phyloP scores from a whole-genome alignment of 2,797 vertebrate genomes.

The Anomalospiza imberbis region DNA sequence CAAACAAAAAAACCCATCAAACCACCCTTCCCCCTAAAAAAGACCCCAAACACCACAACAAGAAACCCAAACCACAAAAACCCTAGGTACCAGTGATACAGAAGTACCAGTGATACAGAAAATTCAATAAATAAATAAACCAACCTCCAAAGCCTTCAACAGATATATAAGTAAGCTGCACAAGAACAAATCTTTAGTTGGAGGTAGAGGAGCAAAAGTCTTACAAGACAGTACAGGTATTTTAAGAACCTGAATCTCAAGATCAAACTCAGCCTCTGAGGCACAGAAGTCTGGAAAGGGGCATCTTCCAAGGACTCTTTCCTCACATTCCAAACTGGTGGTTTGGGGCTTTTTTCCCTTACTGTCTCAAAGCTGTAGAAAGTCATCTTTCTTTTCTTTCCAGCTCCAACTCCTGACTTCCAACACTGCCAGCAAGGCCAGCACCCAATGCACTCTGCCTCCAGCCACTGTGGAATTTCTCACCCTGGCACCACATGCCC shows the following conservation, averaged over 20 bases:
- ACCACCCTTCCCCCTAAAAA: accelerated
- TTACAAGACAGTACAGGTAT: not conserved
- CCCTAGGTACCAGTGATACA: not conserved
- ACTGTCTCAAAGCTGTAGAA: conserved; percentile 11
- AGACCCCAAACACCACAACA: not conserved
- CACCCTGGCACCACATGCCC: conserved; percentile 63
- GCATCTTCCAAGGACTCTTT: not conserved
- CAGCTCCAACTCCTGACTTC: not conserved
- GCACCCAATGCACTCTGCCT: conserved; percentile 37
- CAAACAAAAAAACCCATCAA: not conserved
- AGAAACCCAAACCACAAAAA: not conserved
- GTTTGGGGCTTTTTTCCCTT: not conserved
- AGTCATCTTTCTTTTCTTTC: conserved; percentile 9
- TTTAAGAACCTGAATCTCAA: not conserved
- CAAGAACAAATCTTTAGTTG: not conserved
- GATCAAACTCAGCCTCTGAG: not conserved
- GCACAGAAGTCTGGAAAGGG: not conserved
- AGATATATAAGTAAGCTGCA: not conserved
- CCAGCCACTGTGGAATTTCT: conserved; percentile 55
- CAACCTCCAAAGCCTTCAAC: not conserved
- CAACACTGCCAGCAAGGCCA: not conserved
- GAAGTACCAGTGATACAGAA: not conserved
- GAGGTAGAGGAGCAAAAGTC: not conserved
- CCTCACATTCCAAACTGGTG: not conserved
- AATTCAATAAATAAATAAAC: not conserved